Evolutionary conservation across 2,888 invertebrate species (phyloP).

Genomic region (Altica lythri): DNA sequence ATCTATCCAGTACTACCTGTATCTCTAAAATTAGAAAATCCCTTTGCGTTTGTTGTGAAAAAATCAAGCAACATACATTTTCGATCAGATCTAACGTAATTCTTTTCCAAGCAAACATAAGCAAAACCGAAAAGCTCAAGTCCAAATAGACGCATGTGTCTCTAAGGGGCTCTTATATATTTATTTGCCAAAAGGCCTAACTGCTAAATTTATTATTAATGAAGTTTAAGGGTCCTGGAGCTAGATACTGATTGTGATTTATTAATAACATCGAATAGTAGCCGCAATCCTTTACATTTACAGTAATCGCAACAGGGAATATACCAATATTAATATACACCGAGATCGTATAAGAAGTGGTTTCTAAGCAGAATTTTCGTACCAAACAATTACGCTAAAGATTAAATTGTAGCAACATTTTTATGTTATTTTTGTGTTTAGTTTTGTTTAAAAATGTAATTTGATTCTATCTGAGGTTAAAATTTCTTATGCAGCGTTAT

Average conservation of each 20-base stretch:
- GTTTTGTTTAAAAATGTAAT: no score
- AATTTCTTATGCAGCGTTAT: no score
- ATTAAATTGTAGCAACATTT: no score
- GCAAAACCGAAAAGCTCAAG: not conserved
- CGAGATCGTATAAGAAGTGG: no score
- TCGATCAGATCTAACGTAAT: no score
- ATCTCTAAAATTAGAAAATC: no score
- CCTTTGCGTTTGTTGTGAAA: no score
- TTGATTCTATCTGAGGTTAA: no score
- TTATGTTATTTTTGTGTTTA: no score
- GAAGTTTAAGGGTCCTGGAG: not conserved
- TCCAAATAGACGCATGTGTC: not conserved
- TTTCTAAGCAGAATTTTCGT: not conserved
- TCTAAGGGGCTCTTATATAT: not conserved
- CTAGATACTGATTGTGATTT: not conserved
- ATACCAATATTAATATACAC: no score
- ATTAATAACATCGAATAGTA: not conserved
- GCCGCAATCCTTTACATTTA: not conserved
- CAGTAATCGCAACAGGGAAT: not conserved
- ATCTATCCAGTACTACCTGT: no score
- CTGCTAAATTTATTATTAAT: not conserved
- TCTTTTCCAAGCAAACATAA: not conserved
- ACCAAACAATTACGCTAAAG: not conserved
- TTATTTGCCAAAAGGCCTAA: constrained; percentile 1
- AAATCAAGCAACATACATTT: no score